Conservation (phyloP, 2,113 vertebrate species). For the Grallaria varia region DNA sequence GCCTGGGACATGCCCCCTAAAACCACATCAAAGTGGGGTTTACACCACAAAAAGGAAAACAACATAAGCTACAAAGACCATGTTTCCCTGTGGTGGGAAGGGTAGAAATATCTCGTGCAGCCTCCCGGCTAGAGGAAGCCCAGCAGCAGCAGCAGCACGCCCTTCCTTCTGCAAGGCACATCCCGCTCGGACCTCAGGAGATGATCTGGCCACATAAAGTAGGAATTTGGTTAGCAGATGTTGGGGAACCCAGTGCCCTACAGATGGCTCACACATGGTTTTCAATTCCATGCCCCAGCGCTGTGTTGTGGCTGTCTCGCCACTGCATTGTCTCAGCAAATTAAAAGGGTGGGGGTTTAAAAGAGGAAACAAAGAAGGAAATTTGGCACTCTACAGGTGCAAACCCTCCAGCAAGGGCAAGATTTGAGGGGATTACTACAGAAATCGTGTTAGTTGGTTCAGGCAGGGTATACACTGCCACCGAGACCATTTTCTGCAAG, state of each 20-base stretch:
- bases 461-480: background rate
- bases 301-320: background rate
- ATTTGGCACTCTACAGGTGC: conserved; percentile 30
- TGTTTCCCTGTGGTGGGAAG: background rate
- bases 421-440: background rate
- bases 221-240: conserved; percentile 33
- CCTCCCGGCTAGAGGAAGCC: background rate
- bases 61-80: background rate
- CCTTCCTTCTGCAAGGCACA: background rate
- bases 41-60: background rate
- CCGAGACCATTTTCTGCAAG: background rate
- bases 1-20: background rate
- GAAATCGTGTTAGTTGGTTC: background rate
- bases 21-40: background rate
- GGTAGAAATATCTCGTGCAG: background rate
- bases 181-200: background rate
- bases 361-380: conserved; percentile 19
- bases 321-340: background rate
- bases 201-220: background rate
- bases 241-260: background rate
- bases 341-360: background rate
- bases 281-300: background rate
- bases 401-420: background rate
- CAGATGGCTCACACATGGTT: conserved; percentile 24
- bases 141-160: background rate